Percentiles rank a stretch among this genome's conserved stretches.
Evolutionary conservation across 2,797 vertebrate genomes (phyloP).

Genomic region (Sternotherus odoratus): DNA sequence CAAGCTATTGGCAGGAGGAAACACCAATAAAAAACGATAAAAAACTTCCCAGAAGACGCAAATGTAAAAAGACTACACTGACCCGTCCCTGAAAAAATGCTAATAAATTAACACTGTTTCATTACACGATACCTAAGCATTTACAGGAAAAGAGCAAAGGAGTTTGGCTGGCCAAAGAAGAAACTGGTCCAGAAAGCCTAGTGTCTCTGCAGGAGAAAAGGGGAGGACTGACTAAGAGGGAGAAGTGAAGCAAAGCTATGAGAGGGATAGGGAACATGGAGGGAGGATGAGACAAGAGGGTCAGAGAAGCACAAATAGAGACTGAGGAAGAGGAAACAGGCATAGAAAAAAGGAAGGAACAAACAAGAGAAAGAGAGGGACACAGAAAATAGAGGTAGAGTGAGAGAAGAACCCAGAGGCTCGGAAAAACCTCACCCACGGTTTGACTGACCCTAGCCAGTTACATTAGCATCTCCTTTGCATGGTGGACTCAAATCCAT

Average conservation of each 20-base stretch:
- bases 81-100: constrained; percentile 61
- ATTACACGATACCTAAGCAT: constrained; percentile 68
- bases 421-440: background rate
- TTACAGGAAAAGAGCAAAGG: constrained; percentile 65
- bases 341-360: background rate
- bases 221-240: background rate
- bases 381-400: background rate
- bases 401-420: no score
- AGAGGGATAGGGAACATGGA: rapidly evolving
- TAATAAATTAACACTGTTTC: constrained; percentile 69
- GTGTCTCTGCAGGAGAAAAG: background rate
- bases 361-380: background rate
- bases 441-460: constrained; percentile 9
- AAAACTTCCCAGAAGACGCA: constrained; percentile 64
- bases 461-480: background rate
- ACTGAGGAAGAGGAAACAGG: background rate
- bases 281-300: background rate
- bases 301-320: background rate
- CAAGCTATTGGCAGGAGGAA: constrained; percentile 49
- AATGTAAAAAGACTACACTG: constrained; percentile 59
- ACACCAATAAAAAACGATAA: constrained; percentile 42
- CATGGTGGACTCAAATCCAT: rapidly evolving
- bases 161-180: constrained; percentile 40
- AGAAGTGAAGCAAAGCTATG: background rate
- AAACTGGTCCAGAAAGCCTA: constrained; percentile 26